Percentiles rank a stretch among this genome's conserved stretches.
Conservation (phyloP, 2,888 invertebrate genomes). For the Sthenelais limicola region DNA sequence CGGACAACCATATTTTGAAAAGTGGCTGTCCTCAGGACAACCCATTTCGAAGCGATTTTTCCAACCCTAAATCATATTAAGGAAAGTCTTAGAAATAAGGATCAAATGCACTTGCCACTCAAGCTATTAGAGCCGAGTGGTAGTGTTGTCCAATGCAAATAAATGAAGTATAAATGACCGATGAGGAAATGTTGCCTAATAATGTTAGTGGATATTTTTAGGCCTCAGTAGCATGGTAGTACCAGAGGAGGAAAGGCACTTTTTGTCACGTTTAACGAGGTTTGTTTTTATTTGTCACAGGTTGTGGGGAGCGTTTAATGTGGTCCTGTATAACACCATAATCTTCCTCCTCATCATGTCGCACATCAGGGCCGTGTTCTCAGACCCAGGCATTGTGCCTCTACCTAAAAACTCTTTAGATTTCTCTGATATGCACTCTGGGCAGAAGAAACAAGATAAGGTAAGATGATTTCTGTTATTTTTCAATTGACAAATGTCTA, state of each 20-base stretch:
- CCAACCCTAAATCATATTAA: too few species aligned
- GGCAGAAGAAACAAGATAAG: conserved; percentile 55
- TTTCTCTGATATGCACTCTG: conserved; percentile 79
- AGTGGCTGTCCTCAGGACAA: too few species aligned
- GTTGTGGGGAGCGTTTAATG: conserved; percentile 87
- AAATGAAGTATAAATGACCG: too few species aligned
- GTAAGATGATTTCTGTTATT: conserved; percentile 12
- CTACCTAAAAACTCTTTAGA: conserved; percentile 79
- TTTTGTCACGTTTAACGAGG: neutral
- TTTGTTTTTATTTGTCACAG: conserved; percentile 74
- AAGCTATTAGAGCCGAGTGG: too few species aligned
- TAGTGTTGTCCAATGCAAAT: too few species aligned
- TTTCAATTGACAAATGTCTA: too few species aligned
- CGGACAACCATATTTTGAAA: too few species aligned
- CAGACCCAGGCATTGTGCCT: conserved; percentile 92
- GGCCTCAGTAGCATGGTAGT: neutral
- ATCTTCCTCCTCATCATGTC: conserved; percentile 83
- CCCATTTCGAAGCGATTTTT: too few species aligned
- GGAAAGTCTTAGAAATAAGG: too few species aligned
- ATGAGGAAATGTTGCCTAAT: neutral
- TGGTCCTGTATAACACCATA: conserved; percentile 84
- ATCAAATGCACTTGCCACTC: too few species aligned
- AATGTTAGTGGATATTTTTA: neutral
- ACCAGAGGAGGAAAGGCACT: neutral
- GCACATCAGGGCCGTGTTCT: conserved; percentile 87